Evolutionary conservation across 2,888 invertebrate genomes (phyloP).

Genomic region (Cataglyphis altisquamis): DNA sequence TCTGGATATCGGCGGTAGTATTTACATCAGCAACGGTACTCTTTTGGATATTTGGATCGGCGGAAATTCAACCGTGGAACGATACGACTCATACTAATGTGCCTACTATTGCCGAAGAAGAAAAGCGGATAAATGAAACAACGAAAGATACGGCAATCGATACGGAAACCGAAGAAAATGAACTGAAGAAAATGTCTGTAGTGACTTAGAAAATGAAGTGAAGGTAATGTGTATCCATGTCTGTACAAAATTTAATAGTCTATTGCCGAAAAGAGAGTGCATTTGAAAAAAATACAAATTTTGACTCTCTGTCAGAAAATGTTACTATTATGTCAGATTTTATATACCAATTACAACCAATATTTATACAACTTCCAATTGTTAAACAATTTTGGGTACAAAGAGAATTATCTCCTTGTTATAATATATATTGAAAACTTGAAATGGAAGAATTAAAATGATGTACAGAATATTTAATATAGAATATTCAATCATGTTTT

Average conservation of each 20-base stretch:
- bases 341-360: conserved; percentile 29
- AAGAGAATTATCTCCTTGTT: background rate
- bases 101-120: conserved; percentile 75
- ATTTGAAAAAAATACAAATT: conserved; percentile 12
- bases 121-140: conserved; percentile 76
- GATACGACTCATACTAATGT: conserved; percentile 83
- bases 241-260: conserved; percentile 45
- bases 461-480: conserved; percentile 27
- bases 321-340: conserved; percentile 18
- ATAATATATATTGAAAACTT: background rate
- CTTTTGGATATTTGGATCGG: conserved; percentile 91
- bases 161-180: conserved; percentile 80
- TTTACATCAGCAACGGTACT: conserved; percentile 91
- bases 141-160: conserved; percentile 61
- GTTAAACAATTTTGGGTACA: conserved; percentile 6
- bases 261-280: conserved; percentile 28
- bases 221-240: conserved; percentile 5
- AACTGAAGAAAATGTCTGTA: conserved; percentile 74
- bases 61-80: conserved; percentile 92
- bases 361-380: conserved; percentile 39
- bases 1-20: conserved; percentile 90
- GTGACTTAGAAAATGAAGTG: conserved; percentile 38
- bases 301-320: conserved; percentile 13
- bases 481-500: conserved; percentile 24
- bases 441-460: conserved; percentile 1